Evolutionary conservation across 2,797 vertebrate genomes (phyloP), one percentile per base, ranked within the genome.

Genomic region (Phoebastria nigripes): DNA sequence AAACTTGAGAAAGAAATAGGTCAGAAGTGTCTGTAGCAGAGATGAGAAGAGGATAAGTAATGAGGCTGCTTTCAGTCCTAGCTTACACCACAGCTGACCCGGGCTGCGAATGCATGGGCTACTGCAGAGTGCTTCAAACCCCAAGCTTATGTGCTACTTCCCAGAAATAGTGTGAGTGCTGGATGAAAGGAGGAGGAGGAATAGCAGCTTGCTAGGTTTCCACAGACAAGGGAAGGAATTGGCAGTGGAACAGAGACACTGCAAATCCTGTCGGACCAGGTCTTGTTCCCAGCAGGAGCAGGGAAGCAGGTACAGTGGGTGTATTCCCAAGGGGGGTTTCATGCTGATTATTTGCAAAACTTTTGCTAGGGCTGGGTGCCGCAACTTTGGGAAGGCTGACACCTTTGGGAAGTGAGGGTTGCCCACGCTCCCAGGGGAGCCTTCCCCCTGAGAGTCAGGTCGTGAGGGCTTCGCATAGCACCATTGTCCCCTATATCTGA

Each of bases 401-500:
- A 0, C 28, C 47, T 61, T 52, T 17, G n/a, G 46, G 39, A 46
- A 33, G 58, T 22, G 58, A 54, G 49, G 37, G 28, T 79, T 91
- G 35, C 33, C 28, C 0, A 0, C 42, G 35, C 46, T 73, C 9
- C 44, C 33, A 59, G 28, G 56, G 51, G 12, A 63, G 22, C 74
- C 42, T 29, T 78, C 4, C 11, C 25, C 25, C 7, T 0, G 4
- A 14, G 25, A 54, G 33, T 29, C 39, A 41, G 29, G 28, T 59
- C 33, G 33, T 18, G 6, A 72, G n/a, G 56, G 28, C n/a, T 83
- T 87, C 2, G 2, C 17, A 2, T 18, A 37, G 33, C 44, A 24
- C 67, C 1, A 0, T 31, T 63, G n/a, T 52, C 44, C 39, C 29
- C 31, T 29, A 0, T 39, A 11, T 63, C 71, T 63, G 31, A 77